Evolutionary conservation across 2,113 vertebrate species (phyloP).

Genomic region (Tiliqua scincoides): DNA sequence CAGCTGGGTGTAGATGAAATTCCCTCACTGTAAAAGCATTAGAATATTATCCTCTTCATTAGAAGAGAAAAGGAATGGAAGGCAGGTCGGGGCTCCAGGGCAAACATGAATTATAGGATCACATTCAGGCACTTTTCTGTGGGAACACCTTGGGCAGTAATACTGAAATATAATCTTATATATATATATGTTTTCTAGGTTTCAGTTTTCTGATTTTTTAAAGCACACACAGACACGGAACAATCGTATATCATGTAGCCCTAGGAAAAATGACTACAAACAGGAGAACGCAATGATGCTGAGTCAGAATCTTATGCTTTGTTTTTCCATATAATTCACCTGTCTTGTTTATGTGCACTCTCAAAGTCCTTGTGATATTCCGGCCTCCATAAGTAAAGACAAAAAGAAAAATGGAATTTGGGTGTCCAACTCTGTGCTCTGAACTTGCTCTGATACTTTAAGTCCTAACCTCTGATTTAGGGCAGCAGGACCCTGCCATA

Average conservation of each 20-base stretch:
- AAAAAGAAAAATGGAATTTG: too few species aligned
- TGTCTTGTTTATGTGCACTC: background rate
- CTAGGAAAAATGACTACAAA: background rate
- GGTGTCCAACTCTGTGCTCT: too few species aligned
- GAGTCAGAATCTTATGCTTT: background rate
- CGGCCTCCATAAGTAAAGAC: background rate
- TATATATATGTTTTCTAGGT: background rate
- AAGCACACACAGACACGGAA: background rate
- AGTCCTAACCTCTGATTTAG: too few species aligned
- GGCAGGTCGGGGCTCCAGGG: background rate
- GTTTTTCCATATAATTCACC: background rate
- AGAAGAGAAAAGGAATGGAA: background rate
- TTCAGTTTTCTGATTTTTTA: constrained; percentile 4
- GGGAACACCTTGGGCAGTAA: constrained; percentile 19
- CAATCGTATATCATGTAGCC: background rate
- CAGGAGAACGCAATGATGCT: background rate
- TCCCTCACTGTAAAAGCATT: background rate
- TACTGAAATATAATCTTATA: constrained; percentile 5
- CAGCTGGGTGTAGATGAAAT: background rate
- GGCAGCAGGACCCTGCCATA: too few species aligned
- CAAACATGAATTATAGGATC: constrained; percentile 20
- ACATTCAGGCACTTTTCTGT: constrained; percentile 6
- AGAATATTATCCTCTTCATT: constrained; percentile 13
- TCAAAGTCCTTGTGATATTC: background rate
- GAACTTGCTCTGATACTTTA: background rate